Base-by-base conservation (phyloP, 2,888 invertebrate species). In the Graphium colonna region DNA sequence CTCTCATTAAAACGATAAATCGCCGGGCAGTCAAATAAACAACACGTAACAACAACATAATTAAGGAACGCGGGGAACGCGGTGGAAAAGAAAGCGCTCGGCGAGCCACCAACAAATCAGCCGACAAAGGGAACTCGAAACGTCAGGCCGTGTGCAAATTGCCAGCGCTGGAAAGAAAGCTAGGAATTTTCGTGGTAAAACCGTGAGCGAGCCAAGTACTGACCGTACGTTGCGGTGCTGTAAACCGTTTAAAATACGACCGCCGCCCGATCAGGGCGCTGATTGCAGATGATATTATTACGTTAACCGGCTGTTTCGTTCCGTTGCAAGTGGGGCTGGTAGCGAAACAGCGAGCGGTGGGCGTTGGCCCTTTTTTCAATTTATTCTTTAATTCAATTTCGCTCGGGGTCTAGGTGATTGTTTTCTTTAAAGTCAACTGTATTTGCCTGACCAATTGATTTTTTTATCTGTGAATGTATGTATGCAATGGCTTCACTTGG, bases 161-260 rank as follows among this genome's bases (percentile, higher is more conserved):
- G 75, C 73, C 67, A 65, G 69, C 69, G 69, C 65, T 68, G 66
- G 65, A 71, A 76, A 70, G 71, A 72, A 75, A 43, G 33, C 33
- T 33, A 7, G 28, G 5, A 31, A n/a, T n/a, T 71, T 73, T 74
- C 68, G 61, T 60, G 66, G 68, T 66, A 75, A 78, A 75, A 74
- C 60, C 65, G 65, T 61, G n/a, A n/a, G n/a, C n/a, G n/a, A n/a
- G n/a, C n/a, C n/a, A n/a, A n/a, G n/a, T n/a, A n/a, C n/a, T 63
- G 52, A 64, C 68, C 63, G 64, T 70, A 64, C 71, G 69, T 70
- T 80, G 83, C 81, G n/a, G n/a, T n/a, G 70, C 64, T 66, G 82
- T 85, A 85, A 85, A 83, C 77, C 79, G 75, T 78, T 77, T 77
- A 78, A 82, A 71, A 74, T 82, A 86, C 79, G 78, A 71, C 64